Conservation (phyloP, 2,113 vertebrate species). For the Xyliphius kryptos region DNA sequence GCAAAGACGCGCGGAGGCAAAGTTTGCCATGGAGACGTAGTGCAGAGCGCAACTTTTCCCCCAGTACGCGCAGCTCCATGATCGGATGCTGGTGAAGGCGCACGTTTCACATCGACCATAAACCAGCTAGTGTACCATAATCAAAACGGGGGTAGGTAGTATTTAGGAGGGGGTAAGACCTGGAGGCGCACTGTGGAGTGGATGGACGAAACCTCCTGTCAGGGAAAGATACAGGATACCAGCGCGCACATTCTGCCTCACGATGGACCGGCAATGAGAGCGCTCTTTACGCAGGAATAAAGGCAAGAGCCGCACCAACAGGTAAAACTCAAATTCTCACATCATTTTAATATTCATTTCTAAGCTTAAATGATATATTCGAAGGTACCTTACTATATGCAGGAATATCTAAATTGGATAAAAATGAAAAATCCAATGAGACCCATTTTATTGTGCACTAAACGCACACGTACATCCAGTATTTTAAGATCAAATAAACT, state of each 20-base stretch:
- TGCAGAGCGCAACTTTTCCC: conserved; percentile 30
- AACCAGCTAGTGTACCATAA: neutral
- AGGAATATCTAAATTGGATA: too few species aligned
- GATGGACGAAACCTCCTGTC: conserved; percentile 7
- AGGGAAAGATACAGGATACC: conserved; percentile 52
- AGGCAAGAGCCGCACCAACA: conserved; percentile 60
- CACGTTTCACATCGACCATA: neutral
- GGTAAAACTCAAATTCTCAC: conserved; percentile 45
- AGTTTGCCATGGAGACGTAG: conserved; percentile 23
- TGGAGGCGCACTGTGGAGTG: conserved; percentile 4
- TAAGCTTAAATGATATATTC: too few species aligned
- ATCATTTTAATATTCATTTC: neutral
- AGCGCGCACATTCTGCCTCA: conserved; percentile 50
- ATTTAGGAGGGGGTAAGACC: neutral
- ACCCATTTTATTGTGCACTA: too few species aligned
- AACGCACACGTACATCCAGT: too few species aligned
- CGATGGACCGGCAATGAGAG: conserved; percentile 61
- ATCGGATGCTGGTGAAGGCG: too few species aligned
- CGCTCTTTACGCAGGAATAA: conserved; percentile 53
- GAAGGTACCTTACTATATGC: too few species aligned
- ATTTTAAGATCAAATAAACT: neutral
- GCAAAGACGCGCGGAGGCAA: conserved; percentile 10
- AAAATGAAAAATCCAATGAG: too few species aligned
- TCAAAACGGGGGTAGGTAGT: neutral
- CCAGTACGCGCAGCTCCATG: neutral